Conservation (phyloP, 1,140 invertebrate species). For the Drosophila pseudoananassae region DNA sequence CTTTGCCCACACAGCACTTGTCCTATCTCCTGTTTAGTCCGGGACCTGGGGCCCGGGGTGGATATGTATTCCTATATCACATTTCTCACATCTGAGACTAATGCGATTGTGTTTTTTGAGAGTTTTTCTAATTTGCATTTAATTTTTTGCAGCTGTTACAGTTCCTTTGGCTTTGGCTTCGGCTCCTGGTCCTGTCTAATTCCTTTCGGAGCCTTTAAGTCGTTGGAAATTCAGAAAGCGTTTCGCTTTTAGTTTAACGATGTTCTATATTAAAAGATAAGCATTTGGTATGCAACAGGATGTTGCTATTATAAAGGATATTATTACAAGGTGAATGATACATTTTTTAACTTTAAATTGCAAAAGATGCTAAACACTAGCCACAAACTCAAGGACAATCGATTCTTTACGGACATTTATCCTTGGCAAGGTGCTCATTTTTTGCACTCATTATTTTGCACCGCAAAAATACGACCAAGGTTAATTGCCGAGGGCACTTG, state of each 20-base stretch:
- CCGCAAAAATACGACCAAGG: conserved; percentile 61
- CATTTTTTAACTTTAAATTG: background rate
- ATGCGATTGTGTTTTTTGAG: conserved; percentile 79
- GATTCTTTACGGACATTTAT: conserved; percentile 19
- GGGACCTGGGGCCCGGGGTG: conserved; percentile 11
- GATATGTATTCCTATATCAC: conserved; percentile 74
- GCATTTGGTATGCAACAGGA: conserved; percentile 74
- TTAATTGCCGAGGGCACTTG: conserved; percentile 51
- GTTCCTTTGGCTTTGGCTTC: conserved; percentile 11
- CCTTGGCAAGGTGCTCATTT: conserved; percentile 22
- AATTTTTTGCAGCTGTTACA: conserved; percentile 82
- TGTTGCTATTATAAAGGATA: conserved; percentile 18
- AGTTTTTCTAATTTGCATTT: conserved; percentile 82
- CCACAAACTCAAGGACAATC: conserved; percentile 20
- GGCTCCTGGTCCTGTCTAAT: conserved; percentile 36
- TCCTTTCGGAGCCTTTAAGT: conserved; percentile 56
- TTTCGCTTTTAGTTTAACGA: conserved; percentile 74
- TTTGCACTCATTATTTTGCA: conserved; percentile 35
- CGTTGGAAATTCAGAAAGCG: conserved; percentile 72
- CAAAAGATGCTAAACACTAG: background rate
- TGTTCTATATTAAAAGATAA: conserved; percentile 73
- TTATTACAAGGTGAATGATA: background rate
- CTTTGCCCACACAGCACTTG: conserved; percentile 52
- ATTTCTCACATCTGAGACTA: conserved; percentile 83
- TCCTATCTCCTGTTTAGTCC: conserved; percentile 13